phyloP scores from a whole-genome alignment of 2,888 invertebrate genomes.

The Xanthorhoe spadicearia region DNA sequence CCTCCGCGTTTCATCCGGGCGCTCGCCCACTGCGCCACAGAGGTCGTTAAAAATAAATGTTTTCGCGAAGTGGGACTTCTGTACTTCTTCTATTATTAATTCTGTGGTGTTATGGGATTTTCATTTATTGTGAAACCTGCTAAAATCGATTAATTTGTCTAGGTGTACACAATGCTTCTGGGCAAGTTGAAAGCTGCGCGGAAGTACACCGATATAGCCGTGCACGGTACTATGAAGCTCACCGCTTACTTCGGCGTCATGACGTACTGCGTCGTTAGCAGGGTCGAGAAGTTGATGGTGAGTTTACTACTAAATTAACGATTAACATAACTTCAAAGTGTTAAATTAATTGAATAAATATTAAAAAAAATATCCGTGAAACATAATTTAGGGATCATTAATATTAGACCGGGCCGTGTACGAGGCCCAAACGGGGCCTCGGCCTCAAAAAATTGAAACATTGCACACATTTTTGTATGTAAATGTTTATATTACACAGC shows the following conservation, averaged over 20 bases:
- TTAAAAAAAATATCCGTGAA: no score
- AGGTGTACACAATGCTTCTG: conserved; percentile 90
- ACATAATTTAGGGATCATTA: no score
- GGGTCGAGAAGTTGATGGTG: conserved; percentile 97
- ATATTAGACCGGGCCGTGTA: no score
- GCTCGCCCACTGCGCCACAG: not conserved
- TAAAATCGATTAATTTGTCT: conserved; percentile 42
- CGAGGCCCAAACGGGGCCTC: no score
- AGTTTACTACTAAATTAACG: conserved; percentile 45
- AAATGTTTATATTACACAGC: no score
- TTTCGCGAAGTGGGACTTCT: not conserved
- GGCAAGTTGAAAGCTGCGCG: conserved; percentile 92
- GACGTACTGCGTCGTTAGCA: conserved; percentile 95
- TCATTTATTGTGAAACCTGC: conserved; percentile 54
- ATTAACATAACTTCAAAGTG: not conserved
- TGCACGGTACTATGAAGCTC: conserved; percentile 95
- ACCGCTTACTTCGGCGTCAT: conserved; percentile 96
- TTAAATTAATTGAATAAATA: no score
- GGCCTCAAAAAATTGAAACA: no score
- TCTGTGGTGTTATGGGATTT: no score
- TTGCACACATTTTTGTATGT: no score
- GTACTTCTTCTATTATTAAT: no score
- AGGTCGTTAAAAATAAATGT: not conserved
- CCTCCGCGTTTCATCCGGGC: no score
- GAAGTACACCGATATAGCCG: conserved; percentile 93